A percentile compares a stretch with the other conserved stretches of the same genome.
Conservation (phyloP, 1,140 invertebrate genomes). For the Thaumetopoea pityocampa region DNA sequence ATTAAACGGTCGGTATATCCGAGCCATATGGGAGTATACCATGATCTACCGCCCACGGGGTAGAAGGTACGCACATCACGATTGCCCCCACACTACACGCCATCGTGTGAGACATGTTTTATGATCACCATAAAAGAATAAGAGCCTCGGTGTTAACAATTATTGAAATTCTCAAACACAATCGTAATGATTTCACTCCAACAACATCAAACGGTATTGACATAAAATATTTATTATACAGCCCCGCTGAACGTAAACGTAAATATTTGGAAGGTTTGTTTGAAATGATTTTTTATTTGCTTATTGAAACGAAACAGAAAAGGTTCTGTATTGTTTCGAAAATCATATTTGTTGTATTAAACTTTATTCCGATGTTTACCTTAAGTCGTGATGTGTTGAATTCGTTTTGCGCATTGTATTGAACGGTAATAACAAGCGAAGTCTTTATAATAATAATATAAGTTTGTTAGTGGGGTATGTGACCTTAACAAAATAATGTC, state of each 20-base stretch:
- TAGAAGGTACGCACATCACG: no score
- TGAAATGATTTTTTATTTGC: conserved; percentile 4
- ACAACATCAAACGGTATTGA: conserved; percentile 6
- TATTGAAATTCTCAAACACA: conserved; percentile 18
- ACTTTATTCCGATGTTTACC: conserved; percentile 1
- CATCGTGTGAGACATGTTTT: conserved; percentile 20
- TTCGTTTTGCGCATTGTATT: conserved; percentile 2
- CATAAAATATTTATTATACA: conserved; percentile 14
- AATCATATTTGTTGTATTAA: conserved; percentile 6
- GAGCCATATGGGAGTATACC: no score
- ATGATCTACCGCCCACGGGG: no score
- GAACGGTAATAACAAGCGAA: no score
- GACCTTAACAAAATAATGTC: no score
- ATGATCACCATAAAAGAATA: conserved; percentile 22
- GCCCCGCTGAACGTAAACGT: conserved; percentile 5
- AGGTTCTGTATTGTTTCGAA: conserved; percentile 9
- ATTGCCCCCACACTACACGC: no score
- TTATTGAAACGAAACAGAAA: conserved; percentile 7
- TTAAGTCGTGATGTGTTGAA: conserved; percentile 6
- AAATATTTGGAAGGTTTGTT: conserved; percentile 14
- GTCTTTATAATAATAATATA: no score
- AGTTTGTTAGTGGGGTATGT: no score
- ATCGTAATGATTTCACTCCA: conserved; percentile 7
- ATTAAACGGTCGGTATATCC: no score
- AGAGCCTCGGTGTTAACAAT: conserved; percentile 24